These are phyloP conservation scores for Epicauta chinensis DNA, from an alignment of 1,140 invertebrate species.

Conservation along the genomic window DNA sequence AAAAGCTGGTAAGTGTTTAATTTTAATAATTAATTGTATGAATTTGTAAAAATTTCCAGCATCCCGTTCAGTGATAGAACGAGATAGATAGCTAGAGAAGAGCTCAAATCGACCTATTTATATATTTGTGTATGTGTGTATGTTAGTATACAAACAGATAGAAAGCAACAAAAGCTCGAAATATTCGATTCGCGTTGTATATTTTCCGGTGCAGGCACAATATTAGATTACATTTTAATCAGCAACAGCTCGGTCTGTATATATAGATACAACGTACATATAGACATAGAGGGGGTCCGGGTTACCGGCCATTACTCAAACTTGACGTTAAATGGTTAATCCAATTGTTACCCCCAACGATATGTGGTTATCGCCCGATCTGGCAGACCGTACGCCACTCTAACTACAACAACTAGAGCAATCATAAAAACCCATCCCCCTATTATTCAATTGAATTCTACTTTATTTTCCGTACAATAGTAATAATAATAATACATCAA, in stretches of 20 bases:
- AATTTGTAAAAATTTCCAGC: too few relatives aligned
- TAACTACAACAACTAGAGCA: neutral
- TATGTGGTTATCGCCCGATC: constrained; percentile 41
- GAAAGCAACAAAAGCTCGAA: constrained; percentile 31
- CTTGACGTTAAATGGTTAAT: constrained; percentile 43
- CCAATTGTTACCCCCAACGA: constrained; percentile 42
- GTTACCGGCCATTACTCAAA: constrained; percentile 45
- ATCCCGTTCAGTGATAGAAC: too few relatives aligned
- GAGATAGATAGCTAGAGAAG: too few relatives aligned
- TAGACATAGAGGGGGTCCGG: constrained; percentile 31
- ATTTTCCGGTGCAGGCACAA: constrained; percentile 37
- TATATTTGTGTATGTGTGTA: too few relatives aligned
- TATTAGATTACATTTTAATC: constrained; percentile 46
- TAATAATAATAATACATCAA: constrained; percentile 28
- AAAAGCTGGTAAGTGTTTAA: too few relatives aligned
- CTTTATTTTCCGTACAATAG: constrained; percentile 26
- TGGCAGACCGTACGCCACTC: constrained; percentile 22
- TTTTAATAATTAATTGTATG: too few relatives aligned
- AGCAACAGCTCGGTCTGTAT: constrained; percentile 30
- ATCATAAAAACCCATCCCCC: neutral
- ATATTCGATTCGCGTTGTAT: constrained; percentile 35
- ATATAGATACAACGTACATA: neutral
- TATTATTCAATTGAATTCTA: constrained; percentile 8
- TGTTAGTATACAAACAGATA: too few relatives aligned
- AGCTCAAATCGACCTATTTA: too few relatives aligned